Evolutionary conservation across 1,140 invertebrate species (phyloP), one percentile per base, ranked within the genome.

Genomic region (Liolophura sinensis): DNA sequence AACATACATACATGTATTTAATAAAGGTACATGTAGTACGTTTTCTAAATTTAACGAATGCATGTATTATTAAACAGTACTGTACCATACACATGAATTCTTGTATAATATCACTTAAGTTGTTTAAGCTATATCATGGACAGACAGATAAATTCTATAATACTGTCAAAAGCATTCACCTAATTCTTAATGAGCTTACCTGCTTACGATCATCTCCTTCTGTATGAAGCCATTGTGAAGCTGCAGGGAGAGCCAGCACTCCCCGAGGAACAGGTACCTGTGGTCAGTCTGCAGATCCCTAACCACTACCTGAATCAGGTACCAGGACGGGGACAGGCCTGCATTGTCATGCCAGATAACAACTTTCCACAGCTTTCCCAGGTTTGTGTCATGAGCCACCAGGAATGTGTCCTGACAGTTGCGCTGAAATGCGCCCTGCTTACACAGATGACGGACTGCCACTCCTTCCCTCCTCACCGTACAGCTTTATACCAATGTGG

Each of bases 301-400:
- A 4, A 80, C 76, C 25, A 76, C 52, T 6, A 73, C 64, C 22
- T 76, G 73, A 25, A 65, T 67, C 48, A 82, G 70, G 66, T 77
- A 81, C 80, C 80, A 82, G 62, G 72, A 71, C 15, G 80, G 79
- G 46, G 75, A 74, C 50, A 73, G 58, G 1, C 80, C 79, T 46
- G 69, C 69, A 66, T 82, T 82, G 73, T 82, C 78, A 70, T 82
- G 80, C 80, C 80, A 82, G 27, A 82, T 64, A 20, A 71, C 63
- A 7, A 66, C 60, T 61, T 79, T 78, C 5, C 64, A 60, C 12
- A 82, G 55, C 18, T 77, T 71, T 16, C 78, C 80, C 20, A 82
- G 65, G 58, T 77, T 76, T 6, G 62, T 71, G 54, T 78, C 72
- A 58, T 73, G 67, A 14, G 79, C 78, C 27, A 81, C 74, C 40